These are phyloP conservation scores for Luscinia megarhynchos DNA, from an alignment of 2,797 vertebrate genomes.

Conservation along the genomic window DNA sequence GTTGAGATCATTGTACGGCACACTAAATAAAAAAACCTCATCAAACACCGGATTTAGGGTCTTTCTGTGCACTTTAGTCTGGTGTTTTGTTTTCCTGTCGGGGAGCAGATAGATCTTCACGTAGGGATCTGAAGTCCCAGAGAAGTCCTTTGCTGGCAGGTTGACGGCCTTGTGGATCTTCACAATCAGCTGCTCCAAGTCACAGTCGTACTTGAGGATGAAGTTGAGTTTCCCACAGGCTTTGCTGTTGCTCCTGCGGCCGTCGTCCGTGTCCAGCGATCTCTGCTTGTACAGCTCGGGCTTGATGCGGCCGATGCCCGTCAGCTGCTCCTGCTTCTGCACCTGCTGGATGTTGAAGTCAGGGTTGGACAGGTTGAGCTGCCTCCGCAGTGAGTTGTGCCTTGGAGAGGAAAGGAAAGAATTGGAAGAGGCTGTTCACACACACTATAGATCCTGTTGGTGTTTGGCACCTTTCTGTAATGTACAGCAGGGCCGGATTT, in stretches of 20 bases:
- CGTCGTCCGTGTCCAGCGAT: slow-evolving; percentile 91
- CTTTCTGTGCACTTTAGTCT: slow-evolving; percentile 99
- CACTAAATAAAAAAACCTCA: slow-evolving; percentile 97
- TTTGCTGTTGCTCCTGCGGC: slow-evolving; percentile 82
- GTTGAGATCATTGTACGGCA: slow-evolving; percentile 94
- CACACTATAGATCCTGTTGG: not conserved
- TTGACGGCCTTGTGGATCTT: slow-evolving; percentile 97
- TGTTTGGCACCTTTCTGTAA: fast-evolving
- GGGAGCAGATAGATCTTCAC: slow-evolving; percentile 99
- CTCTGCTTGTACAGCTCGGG: slow-evolving; percentile 97
- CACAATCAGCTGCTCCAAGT: slow-evolving; percentile 96
- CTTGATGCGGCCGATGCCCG: slow-evolving; percentile 95
- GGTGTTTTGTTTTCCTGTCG: slow-evolving; percentile 97
- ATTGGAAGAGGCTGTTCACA: slow-evolving; percentile 12
- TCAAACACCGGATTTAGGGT: slow-evolving; percentile 97
- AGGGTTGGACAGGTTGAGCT: slow-evolving; percentile 97
- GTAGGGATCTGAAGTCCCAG: slow-evolving; percentile 97
- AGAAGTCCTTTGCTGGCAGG: slow-evolving; percentile 98
- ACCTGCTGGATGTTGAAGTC: slow-evolving; percentile 98
- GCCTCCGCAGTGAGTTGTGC: slow-evolving; percentile 93
- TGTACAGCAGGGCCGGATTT: fast-evolving
- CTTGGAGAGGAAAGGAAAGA: slow-evolving; percentile 80
- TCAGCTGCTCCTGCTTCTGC: slow-evolving; percentile 94
- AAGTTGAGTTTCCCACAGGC: slow-evolving; percentile 95
- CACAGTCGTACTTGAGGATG: slow-evolving; percentile 95